These are phyloP conservation scores for Lycophotia porphyrea DNA, from an alignment of 2,888 invertebrate species.

Conservation along the genomic window DNA sequence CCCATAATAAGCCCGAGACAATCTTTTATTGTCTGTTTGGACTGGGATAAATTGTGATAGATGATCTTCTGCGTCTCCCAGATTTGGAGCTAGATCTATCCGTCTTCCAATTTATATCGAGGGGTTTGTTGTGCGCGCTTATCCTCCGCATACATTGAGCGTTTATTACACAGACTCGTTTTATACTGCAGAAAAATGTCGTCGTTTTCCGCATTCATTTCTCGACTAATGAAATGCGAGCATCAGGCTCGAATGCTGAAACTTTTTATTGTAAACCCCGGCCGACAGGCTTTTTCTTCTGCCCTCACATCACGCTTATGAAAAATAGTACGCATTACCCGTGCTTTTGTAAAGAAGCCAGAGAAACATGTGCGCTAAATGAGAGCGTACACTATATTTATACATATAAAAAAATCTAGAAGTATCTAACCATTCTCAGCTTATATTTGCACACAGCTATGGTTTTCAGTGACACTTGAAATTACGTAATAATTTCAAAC, in stretches of 20 bases:
- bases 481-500: slow-evolving; percentile 51
- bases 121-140: slow-evolving; percentile 67
- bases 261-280: slow-evolving; percentile 83
- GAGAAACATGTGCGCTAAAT: slow-evolving; percentile 54
- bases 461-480: slow-evolving; percentile 38
- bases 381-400: slow-evolving; percentile 35
- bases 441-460: slow-evolving; percentile 34
- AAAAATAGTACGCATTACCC: slow-evolving; percentile 80
- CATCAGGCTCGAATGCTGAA: slow-evolving; percentile 77
- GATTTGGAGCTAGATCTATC: slow-evolving; percentile 80
- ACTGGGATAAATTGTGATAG: slow-evolving; percentile 87
- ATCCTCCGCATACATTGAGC: slow-evolving; percentile 73
- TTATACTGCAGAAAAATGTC: slow-evolving; percentile 75
- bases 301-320: slow-evolving; percentile 81
- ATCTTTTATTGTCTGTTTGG: slow-evolving; percentile 86
- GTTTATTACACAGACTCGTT: slow-evolving; percentile 71
- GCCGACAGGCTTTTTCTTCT: slow-evolving; percentile 77
- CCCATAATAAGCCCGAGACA: slow-evolving; percentile 82
- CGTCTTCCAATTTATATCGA: slow-evolving; percentile 78
- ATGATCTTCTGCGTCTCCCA: slow-evolving; percentile 81
- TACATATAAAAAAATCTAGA: slow-evolving; percentile 36
- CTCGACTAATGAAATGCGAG: slow-evolving; percentile 85
- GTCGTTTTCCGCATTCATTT: slow-evolving; percentile 83
- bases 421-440: slow-evolving; percentile 25
- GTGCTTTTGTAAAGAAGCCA: slow-evolving; percentile 69